These are phyloP conservation scores for Phoxinus phoxinus DNA, from an alignment of 2,113 vertebrate species.

Conservation along the genomic window DNA sequence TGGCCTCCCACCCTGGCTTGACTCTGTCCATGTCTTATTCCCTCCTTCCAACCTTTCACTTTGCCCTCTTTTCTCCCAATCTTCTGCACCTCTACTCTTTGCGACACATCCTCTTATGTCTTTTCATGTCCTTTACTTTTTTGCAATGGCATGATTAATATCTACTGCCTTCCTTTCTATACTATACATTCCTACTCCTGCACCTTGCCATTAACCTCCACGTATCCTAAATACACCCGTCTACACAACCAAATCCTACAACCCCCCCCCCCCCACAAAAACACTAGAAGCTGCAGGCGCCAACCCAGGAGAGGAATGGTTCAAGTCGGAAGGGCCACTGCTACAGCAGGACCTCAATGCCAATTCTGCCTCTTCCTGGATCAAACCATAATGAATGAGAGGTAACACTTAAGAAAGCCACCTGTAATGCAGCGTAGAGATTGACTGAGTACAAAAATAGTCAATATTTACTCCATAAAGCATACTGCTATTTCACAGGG, in stretches of 20 bases:
- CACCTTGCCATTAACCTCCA: slow-evolving; percentile 16
- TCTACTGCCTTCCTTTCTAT: slow-evolving; percentile 33
- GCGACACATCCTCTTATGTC: neutral
- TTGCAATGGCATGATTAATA: slow-evolving; percentile 6
- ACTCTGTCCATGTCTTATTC: slow-evolving; percentile 40
- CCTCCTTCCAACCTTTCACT: neutral
- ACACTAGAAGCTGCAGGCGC: slow-evolving; percentile 61
- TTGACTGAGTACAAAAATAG: neutral
- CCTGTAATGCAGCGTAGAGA: neutral
- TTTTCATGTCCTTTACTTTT: neutral
- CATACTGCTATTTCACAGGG: neutral
- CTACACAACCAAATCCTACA: slow-evolving; percentile 39
- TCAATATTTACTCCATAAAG: neutral
- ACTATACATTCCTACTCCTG: slow-evolving; percentile 33
- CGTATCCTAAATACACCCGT: slow-evolving; percentile 21
- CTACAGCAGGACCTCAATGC: slow-evolving; percentile 76
- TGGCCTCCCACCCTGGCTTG: slow-evolving; percentile 31
- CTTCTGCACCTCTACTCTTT: neutral
- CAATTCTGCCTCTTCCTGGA: slow-evolving; percentile 76
- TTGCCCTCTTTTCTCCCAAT: neutral
- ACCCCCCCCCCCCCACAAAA: slow-evolving; percentile 38
- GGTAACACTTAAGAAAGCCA: slow-evolving; percentile 61
- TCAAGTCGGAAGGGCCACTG: slow-evolving; percentile 72
- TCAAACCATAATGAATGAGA: slow-evolving; percentile 73
- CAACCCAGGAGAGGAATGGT: slow-evolving; percentile 73